These are phyloP conservation scores for Drosophila quinaria DNA, from an alignment of 2,888 invertebrate genomes.

Conservation along the genomic window DNA sequence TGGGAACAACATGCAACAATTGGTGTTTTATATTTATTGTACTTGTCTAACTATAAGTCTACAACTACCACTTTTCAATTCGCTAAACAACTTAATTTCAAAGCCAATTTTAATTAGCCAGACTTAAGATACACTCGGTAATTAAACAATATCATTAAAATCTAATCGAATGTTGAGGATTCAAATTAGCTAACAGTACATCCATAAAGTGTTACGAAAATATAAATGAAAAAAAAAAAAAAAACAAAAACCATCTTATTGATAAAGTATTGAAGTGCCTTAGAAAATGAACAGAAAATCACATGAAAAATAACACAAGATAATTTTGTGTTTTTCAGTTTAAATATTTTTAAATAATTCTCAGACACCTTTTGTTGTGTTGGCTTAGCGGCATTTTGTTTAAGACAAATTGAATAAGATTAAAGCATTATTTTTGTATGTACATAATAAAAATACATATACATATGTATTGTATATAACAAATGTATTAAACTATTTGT, in stretches of 20 bases:
- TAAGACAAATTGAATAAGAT: slow-evolving; percentile 42
- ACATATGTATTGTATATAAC: slow-evolving; percentile 31
- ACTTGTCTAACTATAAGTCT: slow-evolving; percentile 47
- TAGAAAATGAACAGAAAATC: slow-evolving; percentile 60
- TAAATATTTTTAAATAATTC: slow-evolving; percentile 44
- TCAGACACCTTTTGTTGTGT: slow-evolving; percentile 58
- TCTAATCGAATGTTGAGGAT: slow-evolving; percentile 43
- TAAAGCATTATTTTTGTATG: slow-evolving; percentile 62
- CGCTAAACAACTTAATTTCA: slow-evolving; percentile 40
- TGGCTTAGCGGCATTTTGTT: slow-evolving; percentile 58
- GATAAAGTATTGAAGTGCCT: slow-evolving; percentile 78
- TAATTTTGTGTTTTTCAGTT: slow-evolving; percentile 48
- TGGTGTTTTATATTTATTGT: slow-evolving; percentile 67
- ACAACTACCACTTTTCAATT: slow-evolving; percentile 33
- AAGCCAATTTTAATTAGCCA: slow-evolving; percentile 53
- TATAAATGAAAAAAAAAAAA: slow-evolving; percentile 8
- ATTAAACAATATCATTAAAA: slow-evolving; percentile 45
- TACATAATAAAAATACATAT: slow-evolving; percentile 46
- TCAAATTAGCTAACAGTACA: slow-evolving; percentile 48
- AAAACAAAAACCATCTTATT: slow-evolving; percentile 43
- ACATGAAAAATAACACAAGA: slow-evolving; percentile 20
- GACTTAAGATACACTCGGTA: slow-evolving; percentile 35
- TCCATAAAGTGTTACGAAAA: slow-evolving; percentile 32
- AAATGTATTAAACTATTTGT: slow-evolving; percentile 42
- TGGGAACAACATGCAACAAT: slow-evolving; percentile 72